Base-by-base conservation (phyloP, 2,888 invertebrate species). In the Limulus polyphemus region DNA sequence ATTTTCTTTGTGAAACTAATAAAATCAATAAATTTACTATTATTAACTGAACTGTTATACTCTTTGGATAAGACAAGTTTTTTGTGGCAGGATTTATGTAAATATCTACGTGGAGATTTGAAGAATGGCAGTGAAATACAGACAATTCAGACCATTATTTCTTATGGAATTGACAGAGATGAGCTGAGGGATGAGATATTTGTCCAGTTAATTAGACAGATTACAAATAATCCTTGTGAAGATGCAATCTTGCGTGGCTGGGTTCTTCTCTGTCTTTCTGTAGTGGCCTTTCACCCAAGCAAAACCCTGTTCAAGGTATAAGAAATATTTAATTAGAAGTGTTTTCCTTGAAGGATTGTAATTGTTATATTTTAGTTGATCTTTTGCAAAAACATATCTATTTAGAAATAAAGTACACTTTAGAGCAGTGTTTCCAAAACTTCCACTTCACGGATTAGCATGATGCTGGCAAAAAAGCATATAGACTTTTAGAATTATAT, bases 131-230 rank as follows among this genome's bases (percentile, higher is more conserved):
- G 85, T 57, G 92, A 92, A 75, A 83, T 88, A 0, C 83, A 84
- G 71, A 84, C 87, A 7, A 88, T 92, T 68, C 92, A 92, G 74
- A 84, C 84, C 1, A 85, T 91, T 65, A 88, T 92, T 60, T 85
- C 86, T 0, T 84, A 88, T 70, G 93, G 93, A 0, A 83, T 95
- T 65, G 92, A 94, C 75, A 81, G 93, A 12, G 92, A 94, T 72
- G 94, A 95, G 74, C 76, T 95, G 11, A 78, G 94, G 11, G 95
- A 95, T 75, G 95, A 95, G 78, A 87, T 95, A 69, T 83, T 90
- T 68, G 74, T 75, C 59, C 77, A 77, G 71, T 69, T 77, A 60
- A 71, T 75, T 49, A 70, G 77, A 50, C 76, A 77, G 69, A 73
- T 75, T 10, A 93, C 90, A 13, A 90, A 90, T 70, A 93, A 92